Percentiles rank a stretch among this genome's conserved stretches.
Conservation (phyloP, 2,888 invertebrate species). For the Brachypalpus laphriformis region DNA sequence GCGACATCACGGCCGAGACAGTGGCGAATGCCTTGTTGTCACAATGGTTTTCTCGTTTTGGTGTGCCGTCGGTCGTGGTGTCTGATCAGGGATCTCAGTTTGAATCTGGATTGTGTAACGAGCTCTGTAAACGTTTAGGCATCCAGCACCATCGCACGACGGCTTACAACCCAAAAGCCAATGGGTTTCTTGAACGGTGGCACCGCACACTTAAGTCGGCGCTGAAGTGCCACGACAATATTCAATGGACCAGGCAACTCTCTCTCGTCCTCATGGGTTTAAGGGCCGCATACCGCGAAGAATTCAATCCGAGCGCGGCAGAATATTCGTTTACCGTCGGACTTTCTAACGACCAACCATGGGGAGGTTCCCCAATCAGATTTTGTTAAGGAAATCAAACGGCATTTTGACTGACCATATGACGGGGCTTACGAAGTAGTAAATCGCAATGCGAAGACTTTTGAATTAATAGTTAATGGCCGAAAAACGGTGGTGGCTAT, state of each 20-base stretch:
- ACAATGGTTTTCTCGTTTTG: constrained; percentile 16
- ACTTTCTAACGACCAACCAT: background rate
- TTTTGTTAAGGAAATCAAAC: background rate
- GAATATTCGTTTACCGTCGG: background rate
- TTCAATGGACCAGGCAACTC: background rate
- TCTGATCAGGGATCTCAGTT: background rate
- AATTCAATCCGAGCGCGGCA: background rate
- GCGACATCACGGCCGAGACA: constrained; percentile 36
- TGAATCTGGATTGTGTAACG: background rate
- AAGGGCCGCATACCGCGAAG: background rate
- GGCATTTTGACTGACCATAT: background rate
- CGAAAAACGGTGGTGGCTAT: too few relatives aligned
- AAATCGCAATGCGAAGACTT: too few relatives aligned
- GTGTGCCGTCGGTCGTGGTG: background rate
- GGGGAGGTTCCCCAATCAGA: background rate
- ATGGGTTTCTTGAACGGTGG: background rate
- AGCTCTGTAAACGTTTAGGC: background rate
- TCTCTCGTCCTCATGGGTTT: background rate
- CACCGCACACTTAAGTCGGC: constrained; percentile 3
- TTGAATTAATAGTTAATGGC: too few relatives aligned
- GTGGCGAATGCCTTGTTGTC: constrained; percentile 4
- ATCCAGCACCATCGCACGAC: background rate
- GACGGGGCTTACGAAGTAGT: too few relatives aligned
- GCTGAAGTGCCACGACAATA: background rate
- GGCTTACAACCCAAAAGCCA: constrained; percentile 1